Conservation (phyloP, 2,888 invertebrate genomes). For the Eupithecia dodoneata region DNA sequence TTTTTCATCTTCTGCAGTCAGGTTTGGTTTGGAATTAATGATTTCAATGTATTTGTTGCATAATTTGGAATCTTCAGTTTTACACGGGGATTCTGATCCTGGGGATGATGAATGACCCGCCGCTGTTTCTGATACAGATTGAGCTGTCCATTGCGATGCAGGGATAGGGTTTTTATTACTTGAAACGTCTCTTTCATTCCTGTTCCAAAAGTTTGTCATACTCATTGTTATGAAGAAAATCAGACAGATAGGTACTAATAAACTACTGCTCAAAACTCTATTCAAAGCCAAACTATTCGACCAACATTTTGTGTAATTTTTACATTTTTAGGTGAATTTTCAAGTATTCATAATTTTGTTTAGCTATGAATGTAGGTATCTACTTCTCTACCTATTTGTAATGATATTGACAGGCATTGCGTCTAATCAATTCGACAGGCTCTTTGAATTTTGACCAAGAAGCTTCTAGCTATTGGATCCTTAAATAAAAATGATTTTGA, state of each 20-base stretch:
- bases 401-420: neutral
- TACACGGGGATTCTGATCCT: constrained; percentile 58
- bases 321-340: neutral
- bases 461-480: no score
- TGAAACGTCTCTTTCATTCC: constrained; percentile 49
- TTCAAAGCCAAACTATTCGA: neutral
- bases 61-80: constrained; percentile 61
- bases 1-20: constrained; percentile 55
- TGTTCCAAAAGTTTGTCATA: constrained; percentile 53
- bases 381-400: neutral
- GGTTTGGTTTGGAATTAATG: constrained; percentile 67
- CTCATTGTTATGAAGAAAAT: constrained; percentile 37
- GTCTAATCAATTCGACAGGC: neutral
- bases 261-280: neutral
- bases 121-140: constrained; percentile 51
- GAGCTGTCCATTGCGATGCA: constrained; percentile 57
- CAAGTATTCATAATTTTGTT: neutral
- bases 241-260: neutral
- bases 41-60: constrained; percentile 69
- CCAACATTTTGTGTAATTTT: neutral
- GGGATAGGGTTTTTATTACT: constrained; percentile 43
- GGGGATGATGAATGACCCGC: constrained; percentile 37
- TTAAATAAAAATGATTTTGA: no score
- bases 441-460: neutral
- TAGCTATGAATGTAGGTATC: neutral